These are phyloP conservation scores for Palloptera scutellata DNA, from an alignment of 2,888 invertebrate genomes.

Conservation along the genomic window DNA sequence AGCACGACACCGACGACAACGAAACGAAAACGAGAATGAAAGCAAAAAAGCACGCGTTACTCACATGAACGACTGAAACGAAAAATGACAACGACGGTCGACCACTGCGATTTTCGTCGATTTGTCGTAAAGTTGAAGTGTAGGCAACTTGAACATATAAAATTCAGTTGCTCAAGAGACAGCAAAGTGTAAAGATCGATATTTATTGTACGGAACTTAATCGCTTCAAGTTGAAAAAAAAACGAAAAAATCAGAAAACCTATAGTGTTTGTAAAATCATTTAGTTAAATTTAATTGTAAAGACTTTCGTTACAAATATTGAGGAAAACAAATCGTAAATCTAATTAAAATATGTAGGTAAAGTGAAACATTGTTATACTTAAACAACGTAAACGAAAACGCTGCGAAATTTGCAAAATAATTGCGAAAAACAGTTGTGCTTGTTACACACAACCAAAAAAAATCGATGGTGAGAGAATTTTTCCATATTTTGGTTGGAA, in stretches of 20 bases:
- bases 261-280: constrained; percentile 6
- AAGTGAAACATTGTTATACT: too few relatives aligned
- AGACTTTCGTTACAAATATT: neutral
- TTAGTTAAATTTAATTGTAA: constrained; percentile 13
- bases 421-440: too few relatives aligned
- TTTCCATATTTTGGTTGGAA: too few relatives aligned
- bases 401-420: too few relatives aligned
- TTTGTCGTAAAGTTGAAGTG: constrained; percentile 27
- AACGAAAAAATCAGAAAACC: neutral
- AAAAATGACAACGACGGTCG: neutral
- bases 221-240: constrained; percentile 1
- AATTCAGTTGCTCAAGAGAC: constrained; percentile 35
- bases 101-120: neutral
- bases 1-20: constrained; percentile 18
- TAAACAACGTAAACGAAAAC: too few relatives aligned
- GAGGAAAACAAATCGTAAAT: neutral
- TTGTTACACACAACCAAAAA: too few relatives aligned
- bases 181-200: constrained; percentile 28
- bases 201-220: neutral
- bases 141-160: constrained; percentile 21
- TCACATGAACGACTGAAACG: too few relatives aligned
- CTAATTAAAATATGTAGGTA: neutral
- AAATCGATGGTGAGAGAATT: too few relatives aligned
- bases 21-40: constrained; percentile 30
- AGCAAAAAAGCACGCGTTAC: neutral